These are phyloP conservation scores for Pyrocoelia pectoralis DNA, from an alignment of 2,888 invertebrate species.

Conservation along the genomic window DNA sequence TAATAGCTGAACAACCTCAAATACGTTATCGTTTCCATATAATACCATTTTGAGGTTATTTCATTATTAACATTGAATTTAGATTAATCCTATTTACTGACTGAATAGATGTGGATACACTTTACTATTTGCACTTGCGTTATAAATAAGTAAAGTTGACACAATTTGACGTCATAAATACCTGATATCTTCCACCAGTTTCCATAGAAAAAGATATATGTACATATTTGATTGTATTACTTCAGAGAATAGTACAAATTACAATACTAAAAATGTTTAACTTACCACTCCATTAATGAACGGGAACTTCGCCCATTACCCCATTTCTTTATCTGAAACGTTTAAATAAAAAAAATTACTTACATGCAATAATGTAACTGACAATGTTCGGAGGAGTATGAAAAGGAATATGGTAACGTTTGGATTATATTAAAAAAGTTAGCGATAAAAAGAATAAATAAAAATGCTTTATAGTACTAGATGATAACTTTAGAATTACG, in stretches of 20 bases:
- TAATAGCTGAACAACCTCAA: no score
- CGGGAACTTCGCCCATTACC: not conserved
- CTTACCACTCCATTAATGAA: constrained; percentile 3
- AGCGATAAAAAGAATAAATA: no score
- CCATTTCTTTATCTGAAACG: constrained; percentile 6
- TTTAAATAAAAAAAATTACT: constrained; percentile 3
- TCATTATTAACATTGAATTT: no score
- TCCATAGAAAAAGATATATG: no score
- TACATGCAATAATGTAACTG: not conserved
- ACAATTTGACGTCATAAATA: not conserved
- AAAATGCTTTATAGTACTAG: no score
- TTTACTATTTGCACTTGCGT: not conserved
- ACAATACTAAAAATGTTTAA: not conserved
- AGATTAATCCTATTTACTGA: not conserved
- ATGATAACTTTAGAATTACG: no score
- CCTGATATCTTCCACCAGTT: no score
- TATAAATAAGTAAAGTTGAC: not conserved
- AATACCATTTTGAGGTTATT: no score
- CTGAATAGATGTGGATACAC: not conserved
- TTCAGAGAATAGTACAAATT: not conserved
- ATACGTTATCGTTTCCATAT: no score
- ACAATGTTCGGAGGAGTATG: not conserved
- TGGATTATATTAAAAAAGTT: no score
- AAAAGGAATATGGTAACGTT: no score
- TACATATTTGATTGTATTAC: no score